A percentile compares a stretch with the other conserved stretches of the same genome.
phyloP scores from a whole-genome alignment of 2,888 invertebrate species.

The Arenicola marina region DNA sequence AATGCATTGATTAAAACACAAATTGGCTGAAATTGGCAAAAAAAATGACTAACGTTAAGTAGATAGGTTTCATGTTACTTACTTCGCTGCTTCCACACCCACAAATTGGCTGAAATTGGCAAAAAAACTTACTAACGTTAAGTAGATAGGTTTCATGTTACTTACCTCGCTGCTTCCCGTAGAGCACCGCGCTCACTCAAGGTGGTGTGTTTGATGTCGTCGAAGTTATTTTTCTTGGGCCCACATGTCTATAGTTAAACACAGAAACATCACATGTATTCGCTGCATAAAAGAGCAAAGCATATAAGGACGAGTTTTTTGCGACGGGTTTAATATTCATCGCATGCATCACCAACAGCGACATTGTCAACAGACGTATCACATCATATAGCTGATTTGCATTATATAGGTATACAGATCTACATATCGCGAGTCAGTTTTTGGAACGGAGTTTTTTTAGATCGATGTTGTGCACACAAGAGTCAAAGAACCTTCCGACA shows the following conservation, averaged over 20 bases:
- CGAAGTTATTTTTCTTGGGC: constrained; percentile 81
- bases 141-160: too few relatives aligned
- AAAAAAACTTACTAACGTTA: too few relatives aligned
- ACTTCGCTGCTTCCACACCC: too few relatives aligned
- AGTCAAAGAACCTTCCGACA: too few relatives aligned
- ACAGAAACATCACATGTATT: not conserved
- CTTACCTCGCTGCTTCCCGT: constrained; percentile 74
- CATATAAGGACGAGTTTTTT: not conserved
- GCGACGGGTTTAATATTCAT: not conserved
- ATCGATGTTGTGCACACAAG: not conserved
- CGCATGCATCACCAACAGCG: too few relatives aligned
- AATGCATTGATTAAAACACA: too few relatives aligned
- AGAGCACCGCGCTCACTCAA: constrained; percentile 93
- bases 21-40: too few relatives aligned
- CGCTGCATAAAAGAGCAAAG: not conserved
- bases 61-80: too few relatives aligned
- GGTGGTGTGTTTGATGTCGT: constrained; percentile 96
- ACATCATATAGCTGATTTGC: too few relatives aligned
- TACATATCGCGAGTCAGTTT: not conserved
- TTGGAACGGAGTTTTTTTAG: not conserved
- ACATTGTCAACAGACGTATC: too few relatives aligned
- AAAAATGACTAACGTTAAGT: too few relatives aligned
- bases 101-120: too few relatives aligned
- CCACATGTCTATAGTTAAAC: constrained; percentile 68
- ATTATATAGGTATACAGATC: not conserved